Evolutionary conservation across 2,113 vertebrate genomes (phyloP).

Genomic region (Phaethon lepturus): DNA sequence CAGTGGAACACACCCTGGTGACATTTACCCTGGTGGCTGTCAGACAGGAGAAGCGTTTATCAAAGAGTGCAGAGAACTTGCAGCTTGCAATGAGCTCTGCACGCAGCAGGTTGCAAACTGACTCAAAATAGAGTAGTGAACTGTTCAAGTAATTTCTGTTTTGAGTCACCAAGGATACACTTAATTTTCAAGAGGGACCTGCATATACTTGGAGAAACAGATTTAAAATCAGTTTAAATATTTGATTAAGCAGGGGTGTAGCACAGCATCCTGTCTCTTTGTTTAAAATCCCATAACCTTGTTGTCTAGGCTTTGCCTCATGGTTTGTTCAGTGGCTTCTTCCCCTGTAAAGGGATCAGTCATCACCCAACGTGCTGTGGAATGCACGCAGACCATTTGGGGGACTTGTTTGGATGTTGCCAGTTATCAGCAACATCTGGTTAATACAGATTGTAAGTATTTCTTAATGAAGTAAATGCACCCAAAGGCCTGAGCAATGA

Average conservation of each 20-base stretch:
- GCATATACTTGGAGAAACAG: not conserved
- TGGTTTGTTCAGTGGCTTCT: not conserved
- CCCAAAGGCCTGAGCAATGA: constrained; percentile 51
- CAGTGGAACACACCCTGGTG: not conserved
- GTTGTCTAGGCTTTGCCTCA: not conserved
- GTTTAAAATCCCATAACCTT: not conserved
- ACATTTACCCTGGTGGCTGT: not conserved
- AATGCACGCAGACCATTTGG: not conserved
- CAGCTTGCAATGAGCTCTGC: not conserved
- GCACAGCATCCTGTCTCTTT: not conserved
- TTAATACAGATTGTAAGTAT: constrained; percentile 8
- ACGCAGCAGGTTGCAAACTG: not conserved
- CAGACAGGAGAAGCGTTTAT: not conserved
- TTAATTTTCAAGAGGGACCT: not conserved
- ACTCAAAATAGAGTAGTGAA: not conserved
- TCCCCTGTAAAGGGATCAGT: not conserved
- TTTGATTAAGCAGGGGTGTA: not conserved
- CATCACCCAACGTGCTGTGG: not conserved
- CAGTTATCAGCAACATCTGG: constrained; percentile 54
- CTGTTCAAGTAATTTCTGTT: not conserved
- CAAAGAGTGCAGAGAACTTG: not conserved
- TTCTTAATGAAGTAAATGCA: constrained; percentile 54
- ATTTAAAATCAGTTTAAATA: not conserved
- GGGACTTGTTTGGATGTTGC: not conserved
- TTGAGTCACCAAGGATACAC: not conserved